Conservation (phyloP, 2,797 vertebrate species). For the Sparidentex hasta region DNA sequence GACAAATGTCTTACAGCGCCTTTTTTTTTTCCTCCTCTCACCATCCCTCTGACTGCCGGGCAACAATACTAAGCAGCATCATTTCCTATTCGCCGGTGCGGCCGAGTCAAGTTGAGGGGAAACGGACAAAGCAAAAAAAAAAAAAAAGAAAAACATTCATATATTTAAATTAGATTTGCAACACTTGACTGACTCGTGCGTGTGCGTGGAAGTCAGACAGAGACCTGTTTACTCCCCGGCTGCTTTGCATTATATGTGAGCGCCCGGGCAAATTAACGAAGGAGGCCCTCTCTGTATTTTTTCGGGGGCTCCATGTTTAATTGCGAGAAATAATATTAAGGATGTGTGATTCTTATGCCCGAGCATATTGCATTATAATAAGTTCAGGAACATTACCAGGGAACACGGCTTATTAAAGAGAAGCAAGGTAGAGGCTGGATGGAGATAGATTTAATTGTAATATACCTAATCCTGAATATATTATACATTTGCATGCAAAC, state of each 20-base stretch:
- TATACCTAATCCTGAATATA: slow-evolving; percentile 89
- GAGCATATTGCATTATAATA: slow-evolving; percentile 87
- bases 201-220: slow-evolving; percentile 61
- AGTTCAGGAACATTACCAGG: slow-evolving; percentile 85
- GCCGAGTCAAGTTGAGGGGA: slow-evolving; percentile 69
- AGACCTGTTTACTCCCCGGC: slow-evolving; percentile 82
- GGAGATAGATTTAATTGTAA: slow-evolving; percentile 85
- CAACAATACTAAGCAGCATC: slow-evolving; percentile 61
- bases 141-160: slow-evolving; percentile 84
- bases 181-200: slow-evolving; percentile 85
- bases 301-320: slow-evolving; percentile 80
- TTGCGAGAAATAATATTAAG: slow-evolving; percentile 88
- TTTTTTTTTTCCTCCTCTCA: background rate
- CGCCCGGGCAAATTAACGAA: slow-evolving; percentile 86
- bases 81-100: slow-evolving; percentile 61
- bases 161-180: slow-evolving; percentile 90
- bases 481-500: slow-evolving; percentile 86
- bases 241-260: slow-evolving; percentile 81
- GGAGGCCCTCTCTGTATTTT: slow-evolving; percentile 78
- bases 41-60: slow-evolving; percentile 35
- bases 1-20: slow-evolving; percentile 72
- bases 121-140: slow-evolving; percentile 82
- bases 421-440: slow-evolving; percentile 81
- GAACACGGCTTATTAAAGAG: slow-evolving; percentile 87
- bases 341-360: slow-evolving; percentile 81